Evolutionary conservation across 2,113 vertebrate genomes (phyloP).

Genomic region (Oryzias woworae): DNA sequence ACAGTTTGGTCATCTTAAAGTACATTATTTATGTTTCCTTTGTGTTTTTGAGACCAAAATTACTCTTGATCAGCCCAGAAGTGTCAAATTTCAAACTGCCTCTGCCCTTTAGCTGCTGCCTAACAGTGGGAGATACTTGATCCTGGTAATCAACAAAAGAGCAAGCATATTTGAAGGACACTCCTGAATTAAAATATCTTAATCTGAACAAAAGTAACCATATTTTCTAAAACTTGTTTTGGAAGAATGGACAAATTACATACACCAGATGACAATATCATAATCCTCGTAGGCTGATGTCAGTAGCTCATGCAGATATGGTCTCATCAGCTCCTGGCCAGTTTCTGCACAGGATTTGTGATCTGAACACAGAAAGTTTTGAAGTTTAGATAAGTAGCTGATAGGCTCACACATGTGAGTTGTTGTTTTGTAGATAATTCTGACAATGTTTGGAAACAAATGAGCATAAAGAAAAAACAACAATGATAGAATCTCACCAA

Average conservation of each 20-base stretch:
- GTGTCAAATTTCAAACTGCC: no score
- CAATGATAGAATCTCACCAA: conserved; percentile 83
- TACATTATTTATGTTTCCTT: no score
- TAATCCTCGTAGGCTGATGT: conserved; percentile 97
- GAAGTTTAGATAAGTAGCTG: background rate
- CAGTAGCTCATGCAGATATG: conserved; percentile 96
- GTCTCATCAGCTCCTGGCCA: conserved; percentile 96
- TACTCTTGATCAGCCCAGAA: no score
- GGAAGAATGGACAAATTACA: conserved; percentile 58
- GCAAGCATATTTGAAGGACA: no score
- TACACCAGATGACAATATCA: conserved; percentile 99
- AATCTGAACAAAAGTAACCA: background rate
- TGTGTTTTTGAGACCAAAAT: no score
- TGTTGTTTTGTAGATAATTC: background rate
- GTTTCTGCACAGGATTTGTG: conserved; percentile 99
- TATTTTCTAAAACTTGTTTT: background rate
- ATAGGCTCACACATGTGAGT: background rate
- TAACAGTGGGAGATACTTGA: no score
- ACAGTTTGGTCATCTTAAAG: background rate
- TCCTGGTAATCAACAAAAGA: no score
- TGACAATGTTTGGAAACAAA: background rate
- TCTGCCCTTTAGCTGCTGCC: no score
- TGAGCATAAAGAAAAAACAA: background rate
- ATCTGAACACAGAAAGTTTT: conserved; percentile 73
- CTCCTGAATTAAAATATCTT: no score